Evolutionary conservation across 2,113 vertebrate genomes (phyloP).

Genomic region (Thomomys bottae): DNA sequence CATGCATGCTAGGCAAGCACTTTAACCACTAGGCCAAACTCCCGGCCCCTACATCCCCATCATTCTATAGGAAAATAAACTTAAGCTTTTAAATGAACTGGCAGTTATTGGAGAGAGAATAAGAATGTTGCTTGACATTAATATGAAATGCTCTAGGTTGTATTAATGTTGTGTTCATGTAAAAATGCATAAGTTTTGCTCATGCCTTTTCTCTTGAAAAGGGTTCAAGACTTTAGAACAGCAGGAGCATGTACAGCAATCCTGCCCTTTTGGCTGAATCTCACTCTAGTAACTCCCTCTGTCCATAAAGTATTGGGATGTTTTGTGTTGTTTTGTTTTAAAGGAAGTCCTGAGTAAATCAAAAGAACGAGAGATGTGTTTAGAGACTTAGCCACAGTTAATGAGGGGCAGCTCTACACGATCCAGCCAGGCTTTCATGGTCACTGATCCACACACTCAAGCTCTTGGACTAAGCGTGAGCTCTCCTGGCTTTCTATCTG

Average conservation of each 20-base stretch:
- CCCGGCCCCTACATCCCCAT: background rate
- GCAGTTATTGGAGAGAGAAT: background rate
- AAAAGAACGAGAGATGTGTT: background rate
- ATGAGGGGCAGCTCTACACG: background rate
- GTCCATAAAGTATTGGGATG: conserved; percentile 32
- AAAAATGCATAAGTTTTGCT: background rate
- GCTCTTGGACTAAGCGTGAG: background rate
- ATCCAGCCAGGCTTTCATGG: background rate
- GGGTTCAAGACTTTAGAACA: background rate
- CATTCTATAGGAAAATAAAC: background rate
- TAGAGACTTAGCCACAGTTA: background rate
- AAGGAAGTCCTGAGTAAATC: conserved; percentile 22
- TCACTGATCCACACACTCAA: background rate
- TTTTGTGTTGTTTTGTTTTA: conserved; percentile 17
- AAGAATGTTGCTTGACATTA: background rate
- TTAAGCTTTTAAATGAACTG: background rate
- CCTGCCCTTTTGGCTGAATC: background rate
- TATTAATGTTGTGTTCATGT: no score
- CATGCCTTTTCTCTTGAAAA: background rate
- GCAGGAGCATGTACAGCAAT: background rate
- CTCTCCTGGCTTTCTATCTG: background rate
- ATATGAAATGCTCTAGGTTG: background rate
- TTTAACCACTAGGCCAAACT: no score
- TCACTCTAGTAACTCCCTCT: background rate
- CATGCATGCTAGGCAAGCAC: no score